These are phyloP conservation scores for Cheirogaleus major DNA, from an alignment of 2,797 vertebrate species.

Conservation along the genomic window DNA sequence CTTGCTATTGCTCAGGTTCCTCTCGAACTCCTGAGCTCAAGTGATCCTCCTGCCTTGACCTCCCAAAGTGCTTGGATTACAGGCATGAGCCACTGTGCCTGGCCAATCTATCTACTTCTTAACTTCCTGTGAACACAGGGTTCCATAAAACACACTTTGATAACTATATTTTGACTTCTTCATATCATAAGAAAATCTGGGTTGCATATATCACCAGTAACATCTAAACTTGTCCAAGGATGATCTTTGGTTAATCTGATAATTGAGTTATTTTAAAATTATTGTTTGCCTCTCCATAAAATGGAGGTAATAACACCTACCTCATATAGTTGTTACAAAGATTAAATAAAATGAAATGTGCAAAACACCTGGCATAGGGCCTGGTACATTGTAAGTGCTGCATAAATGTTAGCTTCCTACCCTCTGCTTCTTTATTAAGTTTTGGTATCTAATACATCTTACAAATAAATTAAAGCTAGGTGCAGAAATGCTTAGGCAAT, in stretches of 20 bases:
- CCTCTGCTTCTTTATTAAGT: not conserved
- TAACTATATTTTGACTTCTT: constrained; percentile 42
- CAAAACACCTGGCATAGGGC: not conserved
- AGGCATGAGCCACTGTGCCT: no score
- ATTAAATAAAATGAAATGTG: constrained; percentile 30
- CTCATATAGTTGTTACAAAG: not conserved
- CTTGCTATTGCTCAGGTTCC: no score
- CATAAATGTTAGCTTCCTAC: constrained; percentile 15
- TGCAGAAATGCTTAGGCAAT: constrained; percentile 24
- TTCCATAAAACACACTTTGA: constrained; percentile 18
- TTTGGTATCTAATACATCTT: constrained; percentile 33
- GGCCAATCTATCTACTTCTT: not conserved
- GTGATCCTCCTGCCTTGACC: no score
- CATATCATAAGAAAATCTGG: constrained; percentile 3
- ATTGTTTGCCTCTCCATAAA: constrained; percentile 46
- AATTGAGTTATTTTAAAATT: constrained; percentile 64
- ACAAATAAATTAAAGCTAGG: constrained; percentile 48
- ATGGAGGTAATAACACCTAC: not conserved
- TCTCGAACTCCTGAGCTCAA: no score
- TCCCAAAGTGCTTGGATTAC: no score
- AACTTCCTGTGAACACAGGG: not conserved
- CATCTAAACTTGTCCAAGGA: constrained; percentile 2
- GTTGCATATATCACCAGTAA: not conserved
- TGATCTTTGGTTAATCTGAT: constrained; percentile 47
- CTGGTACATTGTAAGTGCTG: not conserved